A percentile compares a stretch with the other conserved stretches of the same genome.
Conservation (phyloP, 2,888 invertebrate genomes). For the Hypselothyrea guttata region DNA sequence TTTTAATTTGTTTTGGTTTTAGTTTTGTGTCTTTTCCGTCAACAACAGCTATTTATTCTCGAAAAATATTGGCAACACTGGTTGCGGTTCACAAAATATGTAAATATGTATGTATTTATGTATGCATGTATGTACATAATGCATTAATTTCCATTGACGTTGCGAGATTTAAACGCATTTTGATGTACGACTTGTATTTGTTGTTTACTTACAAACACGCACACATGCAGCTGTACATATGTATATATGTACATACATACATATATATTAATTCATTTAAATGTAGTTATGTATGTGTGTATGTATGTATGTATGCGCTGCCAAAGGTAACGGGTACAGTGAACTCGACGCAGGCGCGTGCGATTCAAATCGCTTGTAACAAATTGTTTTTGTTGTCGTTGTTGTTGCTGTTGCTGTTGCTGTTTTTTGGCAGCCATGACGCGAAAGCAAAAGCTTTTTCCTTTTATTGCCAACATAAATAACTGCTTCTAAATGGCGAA, state of each 20-base stretch:
- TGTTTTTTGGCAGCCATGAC: slow-evolving; percentile 22
- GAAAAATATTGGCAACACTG: too few relatives aligned
- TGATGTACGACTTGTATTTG: slow-evolving; percentile 66
- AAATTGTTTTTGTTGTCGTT: slow-evolving; percentile 29
- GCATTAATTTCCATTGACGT: slow-evolving; percentile 70
- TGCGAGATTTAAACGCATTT: slow-evolving; percentile 70
- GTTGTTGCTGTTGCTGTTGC: too few relatives aligned
- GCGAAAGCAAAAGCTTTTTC: slow-evolving; percentile 57
- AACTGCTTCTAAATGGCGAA: slow-evolving; percentile 49
- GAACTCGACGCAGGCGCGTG: slow-evolving; percentile 48
- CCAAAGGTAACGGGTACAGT: slow-evolving; percentile 72
- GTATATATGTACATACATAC: slow-evolving; percentile 22
- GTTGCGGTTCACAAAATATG: slow-evolving; percentile 48
- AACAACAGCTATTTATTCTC: too few relatives aligned
- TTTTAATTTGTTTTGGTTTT: too few relatives aligned
- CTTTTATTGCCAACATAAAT: slow-evolving; percentile 27
- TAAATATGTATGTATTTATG: slow-evolving; percentile 12
- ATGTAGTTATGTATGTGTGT: slow-evolving; percentile 10
- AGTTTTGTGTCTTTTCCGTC: too few relatives aligned
- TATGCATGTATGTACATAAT: slow-evolving; percentile 40
- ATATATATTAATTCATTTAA: slow-evolving; percentile 11
- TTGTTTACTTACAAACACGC: slow-evolving; percentile 29
- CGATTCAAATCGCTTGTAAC: slow-evolving; percentile 33
- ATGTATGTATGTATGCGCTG: slow-evolving; percentile 8
- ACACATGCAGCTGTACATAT: not conserved